Conservation (phyloP, 1,140 invertebrate species). For the Drosophila sulfurigaster region DNA sequence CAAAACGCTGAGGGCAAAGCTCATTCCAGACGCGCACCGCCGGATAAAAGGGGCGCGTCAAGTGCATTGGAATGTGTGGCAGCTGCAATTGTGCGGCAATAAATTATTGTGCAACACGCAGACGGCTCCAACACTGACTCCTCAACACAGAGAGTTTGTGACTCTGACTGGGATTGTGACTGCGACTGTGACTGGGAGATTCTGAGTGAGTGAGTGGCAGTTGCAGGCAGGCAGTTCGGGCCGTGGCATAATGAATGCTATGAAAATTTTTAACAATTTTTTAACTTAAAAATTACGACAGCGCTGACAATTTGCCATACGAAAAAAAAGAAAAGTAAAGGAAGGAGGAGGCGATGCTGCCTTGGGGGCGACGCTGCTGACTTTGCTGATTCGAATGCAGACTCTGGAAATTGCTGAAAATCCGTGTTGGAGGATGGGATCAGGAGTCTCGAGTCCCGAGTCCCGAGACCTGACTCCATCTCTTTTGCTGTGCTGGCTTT, state of each 20-base stretch:
- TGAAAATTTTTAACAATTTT: conserved; percentile 81
- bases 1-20: conserved; percentile 7
- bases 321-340: conserved; percentile 16
- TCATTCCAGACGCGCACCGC: background rate
- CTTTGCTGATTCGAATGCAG: conserved; percentile 60
- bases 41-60: conserved; percentile 41
- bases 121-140: conserved; percentile 48
- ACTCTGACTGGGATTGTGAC: conserved; percentile 45
- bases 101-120: conserved; percentile 82
- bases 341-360: conserved; percentile 24
- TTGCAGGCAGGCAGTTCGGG: conserved; percentile 23
- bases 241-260: conserved; percentile 75
- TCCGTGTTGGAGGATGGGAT: conserved; percentile 15
- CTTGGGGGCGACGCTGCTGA: conserved; percentile 39
- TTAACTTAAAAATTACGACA: conserved; percentile 82
- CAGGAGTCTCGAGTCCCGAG: conserved; percentile 9
- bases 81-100: conserved; percentile 82
- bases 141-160: background rate
- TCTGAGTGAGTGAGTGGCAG: conserved; percentile 66
- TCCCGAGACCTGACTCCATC: conserved; percentile 9
- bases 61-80: conserved; percentile 82
- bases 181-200: conserved; percentile 3
- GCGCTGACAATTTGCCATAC: conserved; percentile 78
- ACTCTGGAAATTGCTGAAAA: conserved; percentile 23
- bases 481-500: conserved; percentile 53